Evolutionary conservation across 2,888 invertebrate species (phyloP).

Genomic region (Tetropium fuscum): DNA sequence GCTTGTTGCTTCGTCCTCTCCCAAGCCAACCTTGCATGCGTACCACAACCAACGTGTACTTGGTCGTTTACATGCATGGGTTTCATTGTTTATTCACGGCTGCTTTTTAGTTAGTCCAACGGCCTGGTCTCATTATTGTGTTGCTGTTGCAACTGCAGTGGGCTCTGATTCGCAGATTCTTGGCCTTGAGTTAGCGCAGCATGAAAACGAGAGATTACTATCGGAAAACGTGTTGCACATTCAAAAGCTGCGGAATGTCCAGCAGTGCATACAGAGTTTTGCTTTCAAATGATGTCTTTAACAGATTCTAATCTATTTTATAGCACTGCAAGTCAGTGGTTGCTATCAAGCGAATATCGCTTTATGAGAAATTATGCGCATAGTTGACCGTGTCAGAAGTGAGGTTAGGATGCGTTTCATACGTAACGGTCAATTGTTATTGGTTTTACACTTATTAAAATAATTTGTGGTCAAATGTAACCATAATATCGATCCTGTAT

Average conservation of each 20-base stretch:
- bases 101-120: slow-evolving; percentile 34
- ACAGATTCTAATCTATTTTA: no score
- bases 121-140: slow-evolving; percentile 32
- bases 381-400: no score
- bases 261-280: slow-evolving; percentile 2
- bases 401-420: slow-evolving; percentile 3
- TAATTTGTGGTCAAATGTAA: no score
- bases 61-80: slow-evolving; percentile 45
- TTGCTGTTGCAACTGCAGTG: slow-evolving; percentile 20
- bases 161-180: slow-evolving; percentile 24
- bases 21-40: slow-evolving; percentile 38
- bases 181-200: slow-evolving; percentile 7
- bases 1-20: slow-evolving; percentile 56
- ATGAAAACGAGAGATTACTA: slow-evolving; percentile 24
- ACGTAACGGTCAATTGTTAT: neutral
- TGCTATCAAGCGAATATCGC: no score
- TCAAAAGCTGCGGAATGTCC: slow-evolving; percentile 13
- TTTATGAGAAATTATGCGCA: no score
- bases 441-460: neutral
- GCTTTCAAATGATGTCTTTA: no score
- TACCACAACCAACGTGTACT: slow-evolving; percentile 39
- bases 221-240: slow-evolving; percentile 23
- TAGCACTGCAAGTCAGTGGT: no score
- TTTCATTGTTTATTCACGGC: slow-evolving; percentile 48
- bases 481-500: no score